phyloP scores from a whole-genome alignment of 1,140 invertebrate genomes.

The Phortica variegata region DNA sequence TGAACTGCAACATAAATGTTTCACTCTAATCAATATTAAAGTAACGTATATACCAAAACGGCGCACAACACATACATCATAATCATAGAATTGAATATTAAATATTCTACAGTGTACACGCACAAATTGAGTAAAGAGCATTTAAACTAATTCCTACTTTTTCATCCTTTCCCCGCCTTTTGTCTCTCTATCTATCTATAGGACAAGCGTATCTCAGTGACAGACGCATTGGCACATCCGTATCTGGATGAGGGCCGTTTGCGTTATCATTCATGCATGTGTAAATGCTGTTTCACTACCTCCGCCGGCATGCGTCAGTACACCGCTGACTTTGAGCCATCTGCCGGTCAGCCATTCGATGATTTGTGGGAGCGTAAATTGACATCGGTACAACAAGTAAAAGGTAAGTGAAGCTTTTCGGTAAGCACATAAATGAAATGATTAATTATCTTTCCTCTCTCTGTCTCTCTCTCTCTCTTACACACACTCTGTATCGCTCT shows the following conservation, averaged over 20 bases:
- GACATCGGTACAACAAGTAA: constrained; percentile 88
- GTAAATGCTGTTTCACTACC: constrained; percentile 90
- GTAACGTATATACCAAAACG: too few relatives aligned
- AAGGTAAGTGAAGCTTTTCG: constrained; percentile 67
- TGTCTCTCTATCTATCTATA: constrained; percentile 44
- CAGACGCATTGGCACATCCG: constrained; percentile 91
- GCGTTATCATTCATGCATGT: constrained; percentile 99
- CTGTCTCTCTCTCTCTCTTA: background rate
- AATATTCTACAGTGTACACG: too few relatives aligned
- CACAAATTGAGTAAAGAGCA: too few relatives aligned
- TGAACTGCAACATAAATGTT: too few relatives aligned
- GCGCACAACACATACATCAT: too few relatives aligned
- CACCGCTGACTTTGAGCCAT: constrained; percentile 90
- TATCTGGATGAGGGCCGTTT: constrained; percentile 97
- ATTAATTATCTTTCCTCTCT: background rate
- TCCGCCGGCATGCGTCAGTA: constrained; percentile 78
- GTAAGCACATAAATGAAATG: background rate
- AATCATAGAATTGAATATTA: too few relatives aligned
- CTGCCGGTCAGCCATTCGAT: constrained; percentile 84
- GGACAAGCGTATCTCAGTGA: constrained; percentile 92
- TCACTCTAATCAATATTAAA: too few relatives aligned
- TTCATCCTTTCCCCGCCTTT: background rate
- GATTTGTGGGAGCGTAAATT: constrained; percentile 94
- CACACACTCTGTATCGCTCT: constrained; percentile 11
- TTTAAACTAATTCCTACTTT: too few relatives aligned